Evolutionary conservation across 2,113 vertebrate genomes (phyloP).

Genomic region (Alaudala cheleensis): DNA sequence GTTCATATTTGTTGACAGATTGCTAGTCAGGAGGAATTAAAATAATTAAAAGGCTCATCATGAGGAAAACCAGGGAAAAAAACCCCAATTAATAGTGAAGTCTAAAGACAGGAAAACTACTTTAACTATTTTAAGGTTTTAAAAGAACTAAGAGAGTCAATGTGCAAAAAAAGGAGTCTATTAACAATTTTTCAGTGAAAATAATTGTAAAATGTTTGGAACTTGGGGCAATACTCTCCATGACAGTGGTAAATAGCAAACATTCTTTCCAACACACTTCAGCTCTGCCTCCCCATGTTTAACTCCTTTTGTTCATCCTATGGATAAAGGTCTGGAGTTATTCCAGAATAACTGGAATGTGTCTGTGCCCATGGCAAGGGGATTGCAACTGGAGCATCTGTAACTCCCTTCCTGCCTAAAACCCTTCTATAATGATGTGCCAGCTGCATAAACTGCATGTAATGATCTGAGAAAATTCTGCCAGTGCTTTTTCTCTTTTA

Average conservation of each 20-base stretch:
- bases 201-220: background rate
- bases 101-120: background rate
- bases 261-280: background rate
- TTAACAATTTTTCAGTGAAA: background rate
- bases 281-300: background rate
- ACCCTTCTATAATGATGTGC: background rate
- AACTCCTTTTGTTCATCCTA: background rate
- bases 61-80: background rate
- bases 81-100: fast-evolving
- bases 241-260: background rate
- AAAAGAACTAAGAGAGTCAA: background rate
- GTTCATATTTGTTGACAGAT: background rate
- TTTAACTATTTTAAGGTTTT: background rate
- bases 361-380: background rate
- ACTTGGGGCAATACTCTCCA: background rate
- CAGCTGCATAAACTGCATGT: background rate
- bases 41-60: background rate
- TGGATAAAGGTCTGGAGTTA: background rate
- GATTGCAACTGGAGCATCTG: background rate
- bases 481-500: background rate
- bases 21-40: background rate
- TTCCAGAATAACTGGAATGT: background rate
- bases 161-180: background rate
- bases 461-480: background rate
- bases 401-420: background rate